Percentiles rank a stretch among this genome's conserved stretches.
Conservation (phyloP, 2,888 invertebrate genomes). For the Cryptus viduatorius region DNA sequence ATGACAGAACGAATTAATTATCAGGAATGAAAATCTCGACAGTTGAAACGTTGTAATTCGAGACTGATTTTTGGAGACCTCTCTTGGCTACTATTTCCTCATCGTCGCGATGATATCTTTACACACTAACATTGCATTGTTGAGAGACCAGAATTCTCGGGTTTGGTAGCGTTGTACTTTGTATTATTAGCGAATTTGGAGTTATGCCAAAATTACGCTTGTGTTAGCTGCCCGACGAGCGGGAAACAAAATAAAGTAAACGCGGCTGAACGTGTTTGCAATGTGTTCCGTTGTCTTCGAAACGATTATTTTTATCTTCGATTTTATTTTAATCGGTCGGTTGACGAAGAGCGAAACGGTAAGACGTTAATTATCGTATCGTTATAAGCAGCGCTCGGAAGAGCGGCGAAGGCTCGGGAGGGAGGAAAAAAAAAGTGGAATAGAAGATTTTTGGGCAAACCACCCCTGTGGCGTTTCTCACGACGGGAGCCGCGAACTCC, state of each 20-base stretch:
- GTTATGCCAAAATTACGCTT: slow-evolving; percentile 8
- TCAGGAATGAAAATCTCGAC: slow-evolving; percentile 58
- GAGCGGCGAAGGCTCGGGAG: neutral
- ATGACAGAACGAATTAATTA: slow-evolving; percentile 64
- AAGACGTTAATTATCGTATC: slow-evolving; percentile 29
- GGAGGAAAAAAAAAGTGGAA: slow-evolving; percentile 18
- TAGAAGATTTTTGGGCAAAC: slow-evolving; percentile 45
- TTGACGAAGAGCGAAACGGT: slow-evolving; percentile 28
- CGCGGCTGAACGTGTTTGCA: neutral
- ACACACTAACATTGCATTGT: slow-evolving; percentile 1
- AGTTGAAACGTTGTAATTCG: slow-evolving; percentile 27
- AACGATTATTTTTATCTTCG: neutral
- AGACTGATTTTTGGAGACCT: slow-evolving; percentile 18
- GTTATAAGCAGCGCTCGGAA: neutral
- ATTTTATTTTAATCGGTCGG: neutral
- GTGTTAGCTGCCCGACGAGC: slow-evolving; percentile 23
- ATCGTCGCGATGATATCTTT: neutral
- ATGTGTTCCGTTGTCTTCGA: neutral
- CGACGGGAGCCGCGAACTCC: slow-evolving; percentile 37
- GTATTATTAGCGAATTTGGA: slow-evolving; percentile 38
- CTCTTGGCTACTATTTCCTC: neutral
- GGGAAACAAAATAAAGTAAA: neutral
- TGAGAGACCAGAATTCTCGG: slow-evolving; percentile 36
- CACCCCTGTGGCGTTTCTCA: slow-evolving; percentile 51
- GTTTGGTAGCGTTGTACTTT: slow-evolving; percentile 2